These are phyloP conservation scores for Corythornis madagascariensis DNA, from an alignment of 2,113 vertebrate genomes.

Conservation along the genomic window DNA sequence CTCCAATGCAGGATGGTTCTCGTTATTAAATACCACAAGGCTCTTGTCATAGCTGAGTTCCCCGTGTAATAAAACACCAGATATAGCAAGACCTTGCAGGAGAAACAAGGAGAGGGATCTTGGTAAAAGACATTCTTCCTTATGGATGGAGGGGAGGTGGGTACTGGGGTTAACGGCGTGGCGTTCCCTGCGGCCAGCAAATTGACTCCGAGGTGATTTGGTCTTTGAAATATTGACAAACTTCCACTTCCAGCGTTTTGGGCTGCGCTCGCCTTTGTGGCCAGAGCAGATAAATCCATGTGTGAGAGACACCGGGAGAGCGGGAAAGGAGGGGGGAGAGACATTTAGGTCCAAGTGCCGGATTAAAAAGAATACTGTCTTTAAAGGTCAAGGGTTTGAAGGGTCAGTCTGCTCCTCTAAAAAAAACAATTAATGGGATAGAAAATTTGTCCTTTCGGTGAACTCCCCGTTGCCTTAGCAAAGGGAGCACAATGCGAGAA, in stretches of 20 bases:
- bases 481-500: constrained; percentile 79
- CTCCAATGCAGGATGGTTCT: constrained; percentile 38
- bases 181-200: constrained; percentile 68
- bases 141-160: constrained; percentile 51
- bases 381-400: constrained; percentile 92
- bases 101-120: constrained; percentile 40
- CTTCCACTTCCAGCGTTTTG: constrained; percentile 60
- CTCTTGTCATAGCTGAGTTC: constrained; percentile 73
- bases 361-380: constrained; percentile 80
- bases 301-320: constrained; percentile 49
- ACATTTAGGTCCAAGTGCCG: constrained; percentile 66
- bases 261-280: constrained; percentile 50
- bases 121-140: constrained; percentile 65
- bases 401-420: constrained; percentile 86
- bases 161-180: constrained; percentile 56
- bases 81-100: constrained; percentile 64
- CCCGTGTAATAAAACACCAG: constrained; percentile 74
- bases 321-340: not conserved
- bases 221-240: constrained; percentile 75
- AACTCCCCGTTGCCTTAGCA: constrained; percentile 90
- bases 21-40: constrained; percentile 72
- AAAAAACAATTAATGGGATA: constrained; percentile 92
- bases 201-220: constrained; percentile 71
- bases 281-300: constrained; percentile 51
- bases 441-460: constrained; percentile 91